Evolutionary conservation across 2,888 invertebrate species (phyloP).

Genomic region (Tipula helvola): DNA sequence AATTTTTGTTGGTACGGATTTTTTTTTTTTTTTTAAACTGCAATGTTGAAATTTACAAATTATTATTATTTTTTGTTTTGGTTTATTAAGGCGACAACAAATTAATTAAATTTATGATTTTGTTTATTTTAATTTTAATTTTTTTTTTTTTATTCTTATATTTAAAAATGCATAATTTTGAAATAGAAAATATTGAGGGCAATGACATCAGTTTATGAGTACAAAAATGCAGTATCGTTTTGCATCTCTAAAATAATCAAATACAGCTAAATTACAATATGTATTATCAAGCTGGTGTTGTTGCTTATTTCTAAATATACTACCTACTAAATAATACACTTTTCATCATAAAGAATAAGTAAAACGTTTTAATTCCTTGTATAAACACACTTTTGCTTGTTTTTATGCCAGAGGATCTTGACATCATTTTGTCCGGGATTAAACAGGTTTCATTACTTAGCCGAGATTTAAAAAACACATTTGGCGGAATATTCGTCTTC

Average conservation of each 20-base stretch:
- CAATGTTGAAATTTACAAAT: neutral
- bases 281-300: too few relatives aligned
- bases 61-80: neutral
- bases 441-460: too few relatives aligned
- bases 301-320: too few relatives aligned
- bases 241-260: neutral
- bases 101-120: neutral
- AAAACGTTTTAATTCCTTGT: too few relatives aligned
- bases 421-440: too few relatives aligned
- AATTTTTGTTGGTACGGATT: neutral
- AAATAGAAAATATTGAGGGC: neutral
- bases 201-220: neutral
- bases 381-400: too few relatives aligned
- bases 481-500: too few relatives aligned
- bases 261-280: too few relatives aligned
- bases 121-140: neutral
- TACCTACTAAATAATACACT: too few relatives aligned
- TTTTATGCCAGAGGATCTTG: too few relatives aligned
- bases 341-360: too few relatives aligned
- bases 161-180: neutral
- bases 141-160: neutral
- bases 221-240: neutral
- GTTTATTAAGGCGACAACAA: constrained; percentile 4
- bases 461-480: too few relatives aligned
- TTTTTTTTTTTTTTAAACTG: neutral